Conservation (phyloP, 1,140 invertebrate species). For the Arctopsyche grandis region DNA sequence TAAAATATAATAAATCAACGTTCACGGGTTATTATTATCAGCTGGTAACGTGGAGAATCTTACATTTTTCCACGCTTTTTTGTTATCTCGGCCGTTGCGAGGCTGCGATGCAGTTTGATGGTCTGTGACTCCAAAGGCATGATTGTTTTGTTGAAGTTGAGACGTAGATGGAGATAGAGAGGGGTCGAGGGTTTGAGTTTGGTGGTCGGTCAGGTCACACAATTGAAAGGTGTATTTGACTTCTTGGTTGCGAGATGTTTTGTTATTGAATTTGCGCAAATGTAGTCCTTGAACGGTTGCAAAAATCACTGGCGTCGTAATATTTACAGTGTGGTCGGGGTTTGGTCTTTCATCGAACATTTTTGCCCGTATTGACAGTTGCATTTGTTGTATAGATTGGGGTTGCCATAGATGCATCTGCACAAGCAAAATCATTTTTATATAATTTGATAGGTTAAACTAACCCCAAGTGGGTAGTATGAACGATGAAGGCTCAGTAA, state of each 20-base stretch:
- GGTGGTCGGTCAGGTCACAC: constrained; percentile 42
- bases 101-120: neutral
- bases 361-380: neutral
- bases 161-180: neutral
- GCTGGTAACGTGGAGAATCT: constrained; percentile 44
- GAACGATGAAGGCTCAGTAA: no score
- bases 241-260: neutral
- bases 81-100: neutral
- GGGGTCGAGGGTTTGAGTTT: no score
- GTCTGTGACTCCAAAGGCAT: constrained; percentile 45
- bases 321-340: neutral
- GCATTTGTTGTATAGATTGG: neutral
- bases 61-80: constrained; percentile 48
- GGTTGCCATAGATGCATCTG: neutral
- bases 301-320: constrained; percentile 47
- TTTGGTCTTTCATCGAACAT: neutral
- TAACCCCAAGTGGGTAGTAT: no score
- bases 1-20: constrained; percentile 1
- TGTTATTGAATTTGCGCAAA: constrained; percentile 22
- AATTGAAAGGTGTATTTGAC: constrained; percentile 41
- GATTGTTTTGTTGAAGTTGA: constrained; percentile 36
- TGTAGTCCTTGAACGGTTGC: constrained; percentile 46
- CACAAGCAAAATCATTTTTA: neutral
- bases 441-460: no score
- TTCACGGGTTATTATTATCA: neutral